phyloP scores from a whole-genome alignment of 2,888 invertebrate species.

The Marronus borbonicus region DNA sequence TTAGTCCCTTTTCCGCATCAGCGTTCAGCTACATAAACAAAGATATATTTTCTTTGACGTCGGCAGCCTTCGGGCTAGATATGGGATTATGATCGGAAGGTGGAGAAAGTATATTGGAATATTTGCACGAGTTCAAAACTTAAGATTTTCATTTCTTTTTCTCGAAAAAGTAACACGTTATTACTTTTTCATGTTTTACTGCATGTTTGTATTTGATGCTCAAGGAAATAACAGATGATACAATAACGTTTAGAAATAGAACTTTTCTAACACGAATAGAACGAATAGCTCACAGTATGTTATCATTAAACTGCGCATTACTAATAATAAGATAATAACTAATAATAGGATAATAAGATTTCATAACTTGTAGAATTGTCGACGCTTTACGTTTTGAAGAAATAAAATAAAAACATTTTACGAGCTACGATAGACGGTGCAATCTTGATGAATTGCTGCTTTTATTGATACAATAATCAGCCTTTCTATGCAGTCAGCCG shows the following conservation, averaged over 20 bases:
- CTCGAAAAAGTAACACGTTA: no score
- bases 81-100: not conserved
- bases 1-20: constrained; percentile 33
- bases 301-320: not conserved
- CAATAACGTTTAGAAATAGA: not conserved
- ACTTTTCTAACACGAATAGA: not conserved
- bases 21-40: constrained; percentile 37
- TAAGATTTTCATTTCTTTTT: not conserved
- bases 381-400: no score
- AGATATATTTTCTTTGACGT: constrained; percentile 34
- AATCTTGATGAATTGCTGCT: no score
- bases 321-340: not conserved
- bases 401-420: no score
- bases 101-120: constrained; percentile 10
- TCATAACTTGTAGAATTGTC: no score
- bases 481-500: no score
- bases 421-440: no score
- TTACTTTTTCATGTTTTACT: no score
- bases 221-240: no score
- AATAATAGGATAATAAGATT: no score
- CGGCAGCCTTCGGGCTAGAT: not conserved
- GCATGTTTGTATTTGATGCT: no score
- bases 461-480: no score
- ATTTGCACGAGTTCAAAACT: not conserved
- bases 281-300: not conserved